These are phyloP conservation scores for Entomobrya multifasciata DNA, from an alignment of 2,888 invertebrate species.

Conservation along the genomic window DNA sequence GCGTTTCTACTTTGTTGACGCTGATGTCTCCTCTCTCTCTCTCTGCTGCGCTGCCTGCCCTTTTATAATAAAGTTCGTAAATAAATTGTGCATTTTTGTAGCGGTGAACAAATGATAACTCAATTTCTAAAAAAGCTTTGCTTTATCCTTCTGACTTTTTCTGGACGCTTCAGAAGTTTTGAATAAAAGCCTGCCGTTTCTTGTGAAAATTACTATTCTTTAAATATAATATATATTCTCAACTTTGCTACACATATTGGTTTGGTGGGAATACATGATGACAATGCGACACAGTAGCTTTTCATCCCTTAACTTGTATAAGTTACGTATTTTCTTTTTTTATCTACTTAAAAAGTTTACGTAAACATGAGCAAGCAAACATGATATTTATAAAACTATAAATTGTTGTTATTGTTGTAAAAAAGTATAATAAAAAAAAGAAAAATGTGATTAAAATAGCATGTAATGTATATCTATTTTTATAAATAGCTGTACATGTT, in stretches of 20 bases:
- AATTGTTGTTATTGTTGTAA: constrained; percentile 28
- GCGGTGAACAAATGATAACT: constrained; percentile 60
- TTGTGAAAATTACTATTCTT: constrained; percentile 31
- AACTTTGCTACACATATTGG: too few species aligned
- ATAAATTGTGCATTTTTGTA: too few species aligned
- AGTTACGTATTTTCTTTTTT: too few species aligned
- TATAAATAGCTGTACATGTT: constrained; percentile 13
- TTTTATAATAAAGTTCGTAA: too few species aligned
- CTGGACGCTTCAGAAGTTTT: constrained; percentile 61
- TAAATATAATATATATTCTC: too few species aligned
- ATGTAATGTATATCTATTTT: too few species aligned
- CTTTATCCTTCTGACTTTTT: constrained; percentile 6
- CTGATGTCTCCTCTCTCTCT: not conserved
- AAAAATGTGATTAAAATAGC: constrained; percentile 42
- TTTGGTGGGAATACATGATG: too few species aligned
- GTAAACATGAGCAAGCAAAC: constrained; percentile 46
- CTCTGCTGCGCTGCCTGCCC: not conserved
- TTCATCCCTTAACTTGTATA: too few species aligned
- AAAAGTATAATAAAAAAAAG: constrained; percentile 10
- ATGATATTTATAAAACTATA: too few species aligned
- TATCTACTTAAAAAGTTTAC: constrained; percentile 55
- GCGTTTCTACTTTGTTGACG: constrained; percentile 19
- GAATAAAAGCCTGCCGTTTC: constrained; percentile 37
- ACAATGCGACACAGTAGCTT: too few species aligned
- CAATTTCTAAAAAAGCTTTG: constrained; percentile 51